Percentiles rank a stretch among this genome's conserved stretches.
These are phyloP conservation scores for Casuarius casuarius DNA, from an alignment of 2,113 vertebrate species.

Conservation along the genomic window DNA sequence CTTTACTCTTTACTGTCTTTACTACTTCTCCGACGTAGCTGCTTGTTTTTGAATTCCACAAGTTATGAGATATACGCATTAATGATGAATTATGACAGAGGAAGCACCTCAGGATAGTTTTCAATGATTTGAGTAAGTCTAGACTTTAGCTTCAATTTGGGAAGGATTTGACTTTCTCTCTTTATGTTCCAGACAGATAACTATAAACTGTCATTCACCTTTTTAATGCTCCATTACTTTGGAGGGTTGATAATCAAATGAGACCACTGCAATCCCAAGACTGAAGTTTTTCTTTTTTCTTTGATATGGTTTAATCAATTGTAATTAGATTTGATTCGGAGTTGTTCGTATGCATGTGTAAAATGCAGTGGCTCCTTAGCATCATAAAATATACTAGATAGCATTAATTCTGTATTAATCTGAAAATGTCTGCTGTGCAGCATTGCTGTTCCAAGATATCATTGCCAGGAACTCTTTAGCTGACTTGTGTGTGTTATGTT, in stretches of 20 bases:
- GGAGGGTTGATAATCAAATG: background rate
- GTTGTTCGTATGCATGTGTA: background rate
- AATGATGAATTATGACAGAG: background rate
- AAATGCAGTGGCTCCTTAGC: background rate
- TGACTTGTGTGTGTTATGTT: background rate
- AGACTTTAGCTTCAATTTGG: background rate
- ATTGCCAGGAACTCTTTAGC: background rate
- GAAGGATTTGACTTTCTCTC: background rate
- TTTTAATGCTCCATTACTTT: background rate
- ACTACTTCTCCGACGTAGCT: background rate
- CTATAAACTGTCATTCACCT: background rate
- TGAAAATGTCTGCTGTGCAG: background rate
- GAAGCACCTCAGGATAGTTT: constrained; percentile 11
- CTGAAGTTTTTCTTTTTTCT: background rate
- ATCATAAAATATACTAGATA: background rate
- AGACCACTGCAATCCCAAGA: background rate
- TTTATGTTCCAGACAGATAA: background rate
- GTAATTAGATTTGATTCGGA: background rate
- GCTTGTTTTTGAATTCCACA: background rate
- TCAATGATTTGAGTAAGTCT: background rate
- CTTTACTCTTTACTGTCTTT: background rate
- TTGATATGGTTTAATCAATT: background rate
- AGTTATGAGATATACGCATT: background rate
- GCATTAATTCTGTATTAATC: background rate
- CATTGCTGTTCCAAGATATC: background rate